A percentile compares a stretch with the other conserved stretches of the same genome.
Conservation (phyloP, 2,888 invertebrate species). For the Cephus runcator region DNA sequence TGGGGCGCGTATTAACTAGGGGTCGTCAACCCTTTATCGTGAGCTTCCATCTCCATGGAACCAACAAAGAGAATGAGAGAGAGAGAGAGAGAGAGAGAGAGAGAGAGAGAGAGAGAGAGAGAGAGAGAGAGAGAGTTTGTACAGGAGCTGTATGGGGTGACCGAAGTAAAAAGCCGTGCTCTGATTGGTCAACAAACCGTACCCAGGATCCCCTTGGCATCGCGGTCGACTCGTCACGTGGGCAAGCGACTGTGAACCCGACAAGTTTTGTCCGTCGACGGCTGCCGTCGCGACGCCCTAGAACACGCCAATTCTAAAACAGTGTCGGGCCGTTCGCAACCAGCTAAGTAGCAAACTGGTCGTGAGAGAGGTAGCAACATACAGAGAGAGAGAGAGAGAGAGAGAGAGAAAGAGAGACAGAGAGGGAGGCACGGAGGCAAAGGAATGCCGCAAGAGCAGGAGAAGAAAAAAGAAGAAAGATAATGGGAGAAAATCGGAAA, state of each 20-base stretch:
- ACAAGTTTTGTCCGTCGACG: slow-evolving; percentile 23
- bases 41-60: too few relatives aligned
- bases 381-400: slow-evolving; percentile 2
- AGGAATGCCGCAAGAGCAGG: slow-evolving; percentile 4
- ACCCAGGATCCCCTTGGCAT: slow-evolving; percentile 21
- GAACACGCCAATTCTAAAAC: too few relatives aligned
- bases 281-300: neutral
- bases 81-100: slow-evolving; percentile 23
- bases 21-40: too few relatives aligned
- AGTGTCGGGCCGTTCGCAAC: neutral
- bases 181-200: slow-evolving; percentile 37
- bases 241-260: slow-evolving; percentile 24
- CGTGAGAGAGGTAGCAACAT: slow-evolving; percentile 22
- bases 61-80: neutral
- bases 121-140: slow-evolving; percentile 30
- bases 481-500: slow-evolving; percentile 11
- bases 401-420: slow-evolving; percentile 6
- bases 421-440: slow-evolving; percentile 14
- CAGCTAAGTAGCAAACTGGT: slow-evolving; percentile 34
- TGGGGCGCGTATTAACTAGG: too few relatives aligned
- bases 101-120: slow-evolving; percentile 11
- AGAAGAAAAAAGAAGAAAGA: slow-evolving; percentile 15
- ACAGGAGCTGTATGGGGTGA: slow-evolving; percentile 13
- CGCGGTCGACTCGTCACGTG: slow-evolving; percentile 31
- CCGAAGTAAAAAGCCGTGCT: slow-evolving; percentile 27